These are phyloP conservation scores for Hestina assimilis DNA, from an alignment of 1,140 invertebrate genomes.

Conservation along the genomic window DNA sequence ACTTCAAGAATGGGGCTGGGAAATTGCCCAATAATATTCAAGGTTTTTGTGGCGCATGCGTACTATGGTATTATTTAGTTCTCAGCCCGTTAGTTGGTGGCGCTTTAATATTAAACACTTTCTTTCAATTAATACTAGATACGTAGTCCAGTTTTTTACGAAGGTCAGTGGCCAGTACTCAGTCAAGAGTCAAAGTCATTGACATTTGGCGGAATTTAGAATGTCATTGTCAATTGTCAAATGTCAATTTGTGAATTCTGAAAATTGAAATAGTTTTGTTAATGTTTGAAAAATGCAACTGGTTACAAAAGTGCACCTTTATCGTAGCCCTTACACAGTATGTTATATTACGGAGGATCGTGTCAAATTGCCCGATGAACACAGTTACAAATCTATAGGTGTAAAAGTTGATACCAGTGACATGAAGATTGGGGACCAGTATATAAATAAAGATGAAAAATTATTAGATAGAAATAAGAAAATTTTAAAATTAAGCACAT, in stretches of 20 bases:
- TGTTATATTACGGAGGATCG: conserved; percentile 54
- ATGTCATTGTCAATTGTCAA: conserved; percentile 9
- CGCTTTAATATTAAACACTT: too few relatives aligned
- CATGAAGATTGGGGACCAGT: conserved; percentile 16
- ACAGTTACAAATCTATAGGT: conserved; percentile 40
- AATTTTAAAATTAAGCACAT: conserved; percentile 40
- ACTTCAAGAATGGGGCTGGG: too few relatives aligned
- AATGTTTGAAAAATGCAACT: conserved; percentile 46
- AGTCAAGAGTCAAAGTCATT: neutral
- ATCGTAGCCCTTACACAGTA: conserved; percentile 45
- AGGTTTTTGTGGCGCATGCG: too few relatives aligned
- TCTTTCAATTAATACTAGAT: too few relatives aligned
- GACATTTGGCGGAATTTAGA: conserved; percentile 3
- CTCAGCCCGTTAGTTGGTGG: too few relatives aligned
- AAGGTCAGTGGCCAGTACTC: too few relatives aligned
- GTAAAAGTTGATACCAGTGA: conserved; percentile 34
- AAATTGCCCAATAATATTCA: too few relatives aligned
- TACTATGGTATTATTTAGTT: too few relatives aligned
- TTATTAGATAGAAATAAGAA: conserved; percentile 25
- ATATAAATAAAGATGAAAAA: conserved; percentile 12
- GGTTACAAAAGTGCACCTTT: conserved; percentile 50
- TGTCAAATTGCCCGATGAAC: conserved; percentile 42
- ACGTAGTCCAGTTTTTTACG: too few relatives aligned
- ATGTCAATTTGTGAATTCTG: neutral
- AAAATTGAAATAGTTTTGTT: neutral